These are phyloP conservation scores for Cyrtodaria siliqua DNA, from an alignment of 2,888 invertebrate species.

Conservation along the genomic window DNA sequence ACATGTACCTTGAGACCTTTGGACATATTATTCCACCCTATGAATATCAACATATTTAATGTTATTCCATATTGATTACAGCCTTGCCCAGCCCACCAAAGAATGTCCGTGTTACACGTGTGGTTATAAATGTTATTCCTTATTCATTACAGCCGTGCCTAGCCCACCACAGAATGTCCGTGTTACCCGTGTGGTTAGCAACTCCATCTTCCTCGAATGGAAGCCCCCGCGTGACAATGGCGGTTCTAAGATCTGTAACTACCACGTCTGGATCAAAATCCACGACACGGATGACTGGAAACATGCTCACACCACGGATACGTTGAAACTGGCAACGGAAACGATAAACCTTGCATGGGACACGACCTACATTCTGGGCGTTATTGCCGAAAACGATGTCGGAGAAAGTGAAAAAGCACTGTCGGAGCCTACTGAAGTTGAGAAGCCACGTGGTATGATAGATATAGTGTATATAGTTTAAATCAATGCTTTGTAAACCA, in stretches of 20 bases:
- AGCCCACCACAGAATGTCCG: slow-evolving; percentile 74
- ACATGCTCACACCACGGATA: slow-evolving; percentile 71
- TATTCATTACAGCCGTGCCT: slow-evolving; percentile 73
- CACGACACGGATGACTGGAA: slow-evolving; percentile 76
- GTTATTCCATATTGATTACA: slow-evolving; percentile 41
- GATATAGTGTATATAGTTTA: too few relatives aligned
- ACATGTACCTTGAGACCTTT: too few relatives aligned
- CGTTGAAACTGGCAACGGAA: slow-evolving; percentile 68
- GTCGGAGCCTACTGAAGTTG: slow-evolving; percentile 72
- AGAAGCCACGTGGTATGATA: slow-evolving; percentile 82
- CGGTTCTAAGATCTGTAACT: slow-evolving; percentile 78
- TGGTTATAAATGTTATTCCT: slow-evolving; percentile 38
- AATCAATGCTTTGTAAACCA: too few relatives aligned
- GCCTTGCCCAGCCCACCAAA: slow-evolving; percentile 78
- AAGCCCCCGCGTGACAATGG: slow-evolving; percentile 84
- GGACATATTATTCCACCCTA: too few relatives aligned
- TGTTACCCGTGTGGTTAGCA: slow-evolving; percentile 72
- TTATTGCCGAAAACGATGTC: slow-evolving; percentile 85
- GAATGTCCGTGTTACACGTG: slow-evolving; percentile 71
- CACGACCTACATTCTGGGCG: slow-evolving; percentile 83
- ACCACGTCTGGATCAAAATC: slow-evolving; percentile 77
- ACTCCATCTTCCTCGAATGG: slow-evolving; percentile 82
- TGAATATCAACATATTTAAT: too few relatives aligned
- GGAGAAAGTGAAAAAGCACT: slow-evolving; percentile 76
- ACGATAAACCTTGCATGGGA: slow-evolving; percentile 77